Evolutionary conservation across 1,140 invertebrate species (phyloP), one percentile per base, ranked within the genome.

Genomic region (Drosophila pseudoananassae): DNA sequence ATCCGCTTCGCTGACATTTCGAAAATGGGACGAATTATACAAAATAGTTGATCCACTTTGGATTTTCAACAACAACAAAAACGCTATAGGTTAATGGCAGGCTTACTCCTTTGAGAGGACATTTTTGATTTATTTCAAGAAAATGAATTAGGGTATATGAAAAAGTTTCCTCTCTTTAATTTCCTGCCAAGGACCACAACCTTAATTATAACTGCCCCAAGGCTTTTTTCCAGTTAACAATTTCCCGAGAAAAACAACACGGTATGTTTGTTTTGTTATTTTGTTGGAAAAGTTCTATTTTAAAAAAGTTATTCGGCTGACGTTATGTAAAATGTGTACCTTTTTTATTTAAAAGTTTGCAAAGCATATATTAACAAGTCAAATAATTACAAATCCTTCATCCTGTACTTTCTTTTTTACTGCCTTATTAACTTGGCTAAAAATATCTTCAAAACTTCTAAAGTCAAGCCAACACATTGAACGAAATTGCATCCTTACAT

Each of bases 1-100:
- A 69, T 49, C 65, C 40, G 63, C 27, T 38, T 33, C 59, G 56
- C 38, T 63, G 58, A 60, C 58, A 63, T 50, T 51, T 27, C n/a
- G 10, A 31, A 57, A 65, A 50, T n/a, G 15, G 17, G 31, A 66
- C 40, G 5, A 63, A 43, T 17, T 17, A 25, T 25, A 25, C 14
- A 10, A 25, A 33, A 66, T 66, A 66, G 58, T 66, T 66, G 4
- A 8, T n/a, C 10, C 33, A 36, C 33, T 12, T 36, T 25, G 29
- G 47, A 23, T 63, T 14, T 10, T 25, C 8, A 1, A 66, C 43
- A n/a, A n/a, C 20, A 20, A 40, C n/a, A 23, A 12, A 9, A 31
- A 43, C 27, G 14, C 40, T n/a, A 17, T 66, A 6, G 31, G 23
- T 9, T 31, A n/a, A 40, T 20, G 15, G 43, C 17, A 15, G 7